phyloP scores from a whole-genome alignment of 2,888 invertebrate species.

The Pristionchus japonicus region DNA sequence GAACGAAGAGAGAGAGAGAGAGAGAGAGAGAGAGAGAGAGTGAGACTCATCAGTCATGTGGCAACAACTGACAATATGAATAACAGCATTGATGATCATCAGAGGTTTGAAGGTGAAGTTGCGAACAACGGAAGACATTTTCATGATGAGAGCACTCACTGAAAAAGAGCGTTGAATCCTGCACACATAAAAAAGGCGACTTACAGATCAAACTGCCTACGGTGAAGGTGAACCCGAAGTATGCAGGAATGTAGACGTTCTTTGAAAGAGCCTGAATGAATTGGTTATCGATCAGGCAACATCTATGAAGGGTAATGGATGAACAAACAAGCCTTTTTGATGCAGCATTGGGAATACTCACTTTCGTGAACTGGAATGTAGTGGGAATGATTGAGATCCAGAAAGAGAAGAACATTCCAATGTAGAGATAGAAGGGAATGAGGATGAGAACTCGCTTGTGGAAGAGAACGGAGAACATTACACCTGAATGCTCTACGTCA shows the following conservation, averaged over 20 bases:
- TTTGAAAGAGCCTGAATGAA: not conserved
- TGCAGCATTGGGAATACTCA: too few species aligned
- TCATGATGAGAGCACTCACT: conserved; percentile 23
- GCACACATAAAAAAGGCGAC: too few species aligned
- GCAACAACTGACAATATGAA: conserved; percentile 9
- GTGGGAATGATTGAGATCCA: conserved; percentile 35
- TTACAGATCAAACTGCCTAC: conserved; percentile 22
- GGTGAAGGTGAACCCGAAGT: conserved; percentile 29
- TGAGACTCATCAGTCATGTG: too few species aligned
- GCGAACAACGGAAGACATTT: not conserved
- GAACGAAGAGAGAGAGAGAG: not conserved
- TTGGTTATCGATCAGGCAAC: too few species aligned
- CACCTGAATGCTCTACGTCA: not conserved
- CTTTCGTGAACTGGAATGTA: conserved; percentile 39
- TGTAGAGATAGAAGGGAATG: conserved; percentile 43
- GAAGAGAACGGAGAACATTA: conserved; percentile 17
- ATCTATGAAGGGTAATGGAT: too few species aligned
- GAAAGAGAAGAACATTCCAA: conserved; percentile 35
- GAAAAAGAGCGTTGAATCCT: not conserved
- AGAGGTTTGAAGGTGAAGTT: conserved; percentile 29
- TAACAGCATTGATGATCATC: not conserved
- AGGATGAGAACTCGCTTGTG: conserved; percentile 35
- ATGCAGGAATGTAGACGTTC: conserved; percentile 37
- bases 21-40: not conserved
- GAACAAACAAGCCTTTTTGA: too few species aligned